A percentile compares a stretch with the other conserved stretches of the same genome.
These are phyloP conservation scores for Drosophila rufa DNA, from an alignment of 1,140 invertebrate species.

Conservation along the genomic window DNA sequence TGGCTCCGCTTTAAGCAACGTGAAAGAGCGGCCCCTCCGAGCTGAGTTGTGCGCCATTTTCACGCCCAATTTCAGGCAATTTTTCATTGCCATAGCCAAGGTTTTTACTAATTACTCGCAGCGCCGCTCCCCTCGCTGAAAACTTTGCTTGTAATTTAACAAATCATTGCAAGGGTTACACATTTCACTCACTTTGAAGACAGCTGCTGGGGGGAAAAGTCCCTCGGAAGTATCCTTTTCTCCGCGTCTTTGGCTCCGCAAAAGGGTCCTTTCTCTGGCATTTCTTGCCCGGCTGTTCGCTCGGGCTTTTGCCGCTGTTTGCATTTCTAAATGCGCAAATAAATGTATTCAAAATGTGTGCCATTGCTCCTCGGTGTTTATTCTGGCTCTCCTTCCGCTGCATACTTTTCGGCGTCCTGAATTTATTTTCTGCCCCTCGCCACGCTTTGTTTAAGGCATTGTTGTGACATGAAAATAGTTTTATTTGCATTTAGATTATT, in stretches of 20 bases:
- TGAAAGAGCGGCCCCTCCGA: conserved; percentile 1
- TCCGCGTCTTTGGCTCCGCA: conserved; percentile 27
- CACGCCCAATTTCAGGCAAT: conserved; percentile 72
- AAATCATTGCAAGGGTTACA: conserved; percentile 64
- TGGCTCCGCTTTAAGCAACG: conserved; percentile 6
- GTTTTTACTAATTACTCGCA: conserved; percentile 71
- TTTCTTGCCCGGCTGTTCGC: conserved; percentile 27
- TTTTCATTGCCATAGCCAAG: conserved; percentile 71
- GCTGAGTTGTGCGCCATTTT: conserved; percentile 52
- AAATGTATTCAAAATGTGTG: conserved; percentile 63
- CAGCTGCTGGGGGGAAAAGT: conserved; percentile 34
- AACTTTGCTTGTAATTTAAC: conserved; percentile 73
- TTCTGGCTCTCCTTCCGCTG: conserved; percentile 23
- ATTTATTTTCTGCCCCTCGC: conserved; percentile 38
- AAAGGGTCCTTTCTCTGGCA: conserved; percentile 28
- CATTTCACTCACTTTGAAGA: conserved; percentile 52
- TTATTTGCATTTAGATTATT: conserved; percentile 80
- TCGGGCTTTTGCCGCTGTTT: conserved; percentile 55
- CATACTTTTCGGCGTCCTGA: conserved; percentile 31
- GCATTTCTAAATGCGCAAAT: conserved; percentile 70
- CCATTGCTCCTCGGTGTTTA: conserved; percentile 43
- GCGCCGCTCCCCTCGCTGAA: conserved; percentile 27
- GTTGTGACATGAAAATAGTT: conserved; percentile 69
- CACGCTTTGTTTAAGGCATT: conserved; percentile 49
- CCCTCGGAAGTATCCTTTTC: conserved; percentile 50